Evolutionary conservation across 1,140 invertebrate species (phyloP).

Genomic region (Laupala kohalensis): DNA sequence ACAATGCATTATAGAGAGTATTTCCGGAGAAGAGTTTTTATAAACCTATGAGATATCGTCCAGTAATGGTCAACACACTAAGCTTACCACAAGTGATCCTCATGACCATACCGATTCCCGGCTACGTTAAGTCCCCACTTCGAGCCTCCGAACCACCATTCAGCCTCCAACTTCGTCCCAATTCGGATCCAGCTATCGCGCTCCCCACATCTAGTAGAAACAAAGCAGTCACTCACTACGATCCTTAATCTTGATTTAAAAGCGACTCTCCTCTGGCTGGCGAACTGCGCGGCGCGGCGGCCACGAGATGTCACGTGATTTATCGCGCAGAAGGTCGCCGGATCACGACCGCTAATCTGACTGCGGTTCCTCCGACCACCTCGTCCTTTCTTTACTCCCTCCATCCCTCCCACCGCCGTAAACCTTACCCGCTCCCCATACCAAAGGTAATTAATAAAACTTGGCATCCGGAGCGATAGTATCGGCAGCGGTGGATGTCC

Average conservation of each 20-base stretch:
- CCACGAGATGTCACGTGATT: constrained; percentile 9
- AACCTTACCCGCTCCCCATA: background rate
- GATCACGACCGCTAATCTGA: background rate
- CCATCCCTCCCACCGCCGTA: background rate
- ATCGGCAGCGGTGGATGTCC: background rate
- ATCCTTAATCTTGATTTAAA: constrained; percentile 7
- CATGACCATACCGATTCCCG: no score
- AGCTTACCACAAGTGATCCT: no score
- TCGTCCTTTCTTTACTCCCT: background rate
- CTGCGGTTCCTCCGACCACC: background rate
- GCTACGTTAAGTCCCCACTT: background rate
- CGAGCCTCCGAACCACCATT: background rate
- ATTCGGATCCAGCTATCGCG: background rate
- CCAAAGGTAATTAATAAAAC: constrained; percentile 6
- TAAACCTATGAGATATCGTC: no score
- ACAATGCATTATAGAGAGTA: no score
- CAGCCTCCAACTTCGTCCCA: background rate
- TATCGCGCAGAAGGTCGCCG: background rate
- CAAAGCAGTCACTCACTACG: background rate
- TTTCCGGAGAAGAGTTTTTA: no score
- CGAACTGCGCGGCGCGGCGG: no score
- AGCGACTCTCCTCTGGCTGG: background rate
- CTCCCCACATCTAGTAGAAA: background rate
- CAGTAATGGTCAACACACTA: no score
- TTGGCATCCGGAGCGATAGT: background rate